Evolutionary conservation across 2,797 vertebrate species (phyloP).

Genomic region (Cichlasoma orientale): DNA sequence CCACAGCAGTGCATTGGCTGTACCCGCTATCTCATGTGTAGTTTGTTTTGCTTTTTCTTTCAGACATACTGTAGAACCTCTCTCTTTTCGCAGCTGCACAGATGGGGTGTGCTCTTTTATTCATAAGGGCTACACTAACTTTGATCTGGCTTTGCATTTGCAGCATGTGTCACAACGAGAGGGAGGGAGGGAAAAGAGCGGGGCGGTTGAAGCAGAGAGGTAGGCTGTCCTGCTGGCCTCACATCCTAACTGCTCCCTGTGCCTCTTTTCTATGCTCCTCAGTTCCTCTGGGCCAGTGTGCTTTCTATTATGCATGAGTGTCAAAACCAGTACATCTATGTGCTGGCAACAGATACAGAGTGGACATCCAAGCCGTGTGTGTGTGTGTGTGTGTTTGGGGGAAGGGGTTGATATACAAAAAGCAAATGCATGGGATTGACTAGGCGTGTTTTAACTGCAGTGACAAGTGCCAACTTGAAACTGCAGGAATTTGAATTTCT

Average conservation of each 20-base stretch:
- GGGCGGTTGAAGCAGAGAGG: conserved; percentile 24
- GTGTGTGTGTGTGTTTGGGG: not conserved
- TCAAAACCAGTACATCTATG: conserved; percentile 50
- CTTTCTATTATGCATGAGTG: conserved; percentile 66
- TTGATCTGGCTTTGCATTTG: conserved; percentile 77
- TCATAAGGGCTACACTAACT: conserved; percentile 76
- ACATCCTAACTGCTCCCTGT: conserved; percentile 25
- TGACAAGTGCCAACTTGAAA: not conserved
- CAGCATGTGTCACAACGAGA: conserved; percentile 48
- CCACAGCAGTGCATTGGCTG: not conserved
- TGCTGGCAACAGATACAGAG: conserved; percentile 30
- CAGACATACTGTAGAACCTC: conserved; percentile 26
- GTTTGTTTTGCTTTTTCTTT: conserved; percentile 33
- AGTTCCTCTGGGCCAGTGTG: conserved; percentile 9
- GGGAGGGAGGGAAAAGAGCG: conserved; percentile 24
- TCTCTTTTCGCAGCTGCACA: conserved; percentile 59
- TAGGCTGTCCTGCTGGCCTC: conserved; percentile 43
- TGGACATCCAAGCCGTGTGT: conserved; percentile 2
- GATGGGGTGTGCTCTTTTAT: conserved; percentile 79
- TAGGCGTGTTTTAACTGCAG: not conserved
- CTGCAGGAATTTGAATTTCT: not conserved
- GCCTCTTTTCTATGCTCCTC: conserved; percentile 23
- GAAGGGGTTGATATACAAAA: conserved; percentile 15
- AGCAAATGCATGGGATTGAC: not conserved
- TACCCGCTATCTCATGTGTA: not conserved